Evolutionary conservation across 2,113 vertebrate species (phyloP), one percentile per base, ranked within the genome.

Genomic region (Cepphus grylle): DNA sequence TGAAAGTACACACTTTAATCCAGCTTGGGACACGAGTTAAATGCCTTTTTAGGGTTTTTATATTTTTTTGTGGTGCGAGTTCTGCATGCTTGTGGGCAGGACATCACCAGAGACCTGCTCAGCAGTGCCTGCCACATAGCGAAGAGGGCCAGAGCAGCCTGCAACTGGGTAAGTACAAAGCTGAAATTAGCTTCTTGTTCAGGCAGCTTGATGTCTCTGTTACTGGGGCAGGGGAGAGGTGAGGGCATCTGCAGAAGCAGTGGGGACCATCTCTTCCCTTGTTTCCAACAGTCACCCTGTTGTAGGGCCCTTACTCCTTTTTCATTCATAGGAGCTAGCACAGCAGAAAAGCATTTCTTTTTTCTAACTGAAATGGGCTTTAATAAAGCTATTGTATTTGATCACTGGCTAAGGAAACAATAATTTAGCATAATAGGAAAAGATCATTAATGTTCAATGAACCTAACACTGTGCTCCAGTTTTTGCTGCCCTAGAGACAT

Each of bases 341-440:
- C 72, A 88, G 94, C 86, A 96, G 94, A 95, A 96, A 94, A 93
- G 81, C 81, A n/a, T 97, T 88, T 95, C 66, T 85, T 79, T 89
- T 94, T 93, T 86, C 92, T 91, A 62, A 90, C 87, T 72, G 97
- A 97, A 97, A 96, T 82, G 69, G 94, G 89, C 88, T 97, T 97
- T 98, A 97, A 98, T 97, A 98, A 98, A 98, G 95, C 95, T 90
- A 98, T 98, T 98, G 97, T 98, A 95, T 98, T 97, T 98, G 97
- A 97, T 97, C 98, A 96, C 94, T 92, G 95, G 96, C 97, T 97
- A 96, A 97, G 95, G 93, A 97, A 97, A 97, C 87, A 62, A 96
- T 97, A 97, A 97, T 98, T 97, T 96, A 97, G 92, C 93, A 94
- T 94, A 97, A 96, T 95, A 97, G 93, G 83, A 97, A 95, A 96